Base-by-base conservation (phyloP, 2,888 invertebrate species). In the Cephus nigrinus region DNA sequence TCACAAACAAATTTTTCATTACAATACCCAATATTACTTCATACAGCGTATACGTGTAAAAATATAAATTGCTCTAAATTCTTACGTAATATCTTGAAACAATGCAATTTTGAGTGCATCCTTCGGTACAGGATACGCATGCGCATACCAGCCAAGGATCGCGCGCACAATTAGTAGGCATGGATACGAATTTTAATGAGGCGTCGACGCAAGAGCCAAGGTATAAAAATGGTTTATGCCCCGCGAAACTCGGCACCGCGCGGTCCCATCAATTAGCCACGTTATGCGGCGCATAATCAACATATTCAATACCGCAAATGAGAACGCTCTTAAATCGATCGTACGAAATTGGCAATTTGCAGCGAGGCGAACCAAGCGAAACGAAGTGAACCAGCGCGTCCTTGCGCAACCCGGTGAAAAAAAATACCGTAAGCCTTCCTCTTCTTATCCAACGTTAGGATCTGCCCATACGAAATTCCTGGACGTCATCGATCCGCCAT, bases 141-240 rank as follows among this genome's bases (percentile, higher is more conserved):
- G 71, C 12, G 71, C 31, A 31, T 12, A 33, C 71, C 71, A 12
- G 71, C 12, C 23, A 33, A 71, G 12, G 4, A 32, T 74, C 75
- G 40, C 68, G 12, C 71, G 72, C 75, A 76, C 78, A 72, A 78
- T 78, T 78, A 78, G 78, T 76, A 78, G 75, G 73, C 76, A 75
- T 77, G 79, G 77, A 79, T 84, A 80, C 83, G 86, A 85, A 85
- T 86, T 88, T 89, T 88, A 88, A 88, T 86, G 87, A 88, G 86
- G 84, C 84, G 84, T 85, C 85, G 86, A 84, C 83, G 85, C 79
- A 80, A 81, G 81, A 78, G 74, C 77, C 82, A 79, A 81, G 82
- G 85, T 86, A 88, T 87, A 88, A 88, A 87, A 87, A 86, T 88
- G 86, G 82, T 88, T 89, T 88, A 88, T 88, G 87, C 83, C 85